A percentile compares a stretch with the other conserved stretches of the same genome.
Evolutionary conservation across 2,797 vertebrate genomes (phyloP).

Genomic region (Gobionotothen gibberifrons): DNA sequence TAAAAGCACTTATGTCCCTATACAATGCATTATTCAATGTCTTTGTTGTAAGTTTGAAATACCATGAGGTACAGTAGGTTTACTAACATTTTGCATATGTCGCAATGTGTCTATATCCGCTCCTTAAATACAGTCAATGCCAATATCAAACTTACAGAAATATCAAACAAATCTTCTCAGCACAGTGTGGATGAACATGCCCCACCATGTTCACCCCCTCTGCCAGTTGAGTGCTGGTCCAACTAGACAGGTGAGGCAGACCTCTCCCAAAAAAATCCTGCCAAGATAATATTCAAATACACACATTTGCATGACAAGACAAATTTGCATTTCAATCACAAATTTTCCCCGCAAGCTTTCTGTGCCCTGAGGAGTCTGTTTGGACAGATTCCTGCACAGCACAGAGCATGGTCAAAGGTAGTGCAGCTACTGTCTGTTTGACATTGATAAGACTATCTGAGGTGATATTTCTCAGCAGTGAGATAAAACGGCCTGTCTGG

Average conservation of each 20-base stretch:
- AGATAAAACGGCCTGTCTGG: conserved; percentile 61
- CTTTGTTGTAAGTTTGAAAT: not conserved
- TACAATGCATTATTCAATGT: not conserved
- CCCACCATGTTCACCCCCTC: not conserved
- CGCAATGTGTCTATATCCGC: not conserved
- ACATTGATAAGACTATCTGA: conserved; percentile 59
- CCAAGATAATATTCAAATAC: conserved; percentile 34
- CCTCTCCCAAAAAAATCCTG: conserved; percentile 1
- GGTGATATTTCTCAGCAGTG: conserved; percentile 51
- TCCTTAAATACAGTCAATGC: too few relatives aligned
- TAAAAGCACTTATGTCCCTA: not conserved
- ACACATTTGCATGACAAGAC: conserved; percentile 26
- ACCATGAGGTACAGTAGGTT: not conserved
- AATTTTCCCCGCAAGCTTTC: conserved; percentile 20
- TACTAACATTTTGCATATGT: not conserved
- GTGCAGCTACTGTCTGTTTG: conserved; percentile 39
- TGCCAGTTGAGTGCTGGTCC: conserved; percentile 21
- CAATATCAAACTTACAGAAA: not conserved
- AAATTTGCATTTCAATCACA: conserved; percentile 50
- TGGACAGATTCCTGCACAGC: conserved; percentile 12
- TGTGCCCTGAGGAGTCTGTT: not conserved
- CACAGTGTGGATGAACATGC: not conserved
- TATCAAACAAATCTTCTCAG: not conserved
- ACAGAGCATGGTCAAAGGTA: conserved; percentile 27
- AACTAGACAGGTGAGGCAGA: conserved; percentile 44